Evolutionary conservation across 2,113 vertebrate species (phyloP), one percentile per base, ranked within the genome.

Genomic region (Leuciscus idus): DNA sequence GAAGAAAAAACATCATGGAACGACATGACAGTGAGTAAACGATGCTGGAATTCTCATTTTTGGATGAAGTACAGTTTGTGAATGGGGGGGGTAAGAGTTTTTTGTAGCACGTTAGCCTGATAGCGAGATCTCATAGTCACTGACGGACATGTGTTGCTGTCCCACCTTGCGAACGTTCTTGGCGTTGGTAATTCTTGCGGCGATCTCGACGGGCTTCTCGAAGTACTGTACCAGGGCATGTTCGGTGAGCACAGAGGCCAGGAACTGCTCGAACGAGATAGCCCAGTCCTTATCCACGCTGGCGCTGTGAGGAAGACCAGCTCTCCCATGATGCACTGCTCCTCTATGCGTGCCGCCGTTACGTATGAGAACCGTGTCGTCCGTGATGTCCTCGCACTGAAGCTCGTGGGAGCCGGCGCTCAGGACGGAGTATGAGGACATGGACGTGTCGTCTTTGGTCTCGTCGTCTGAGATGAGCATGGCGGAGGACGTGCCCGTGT

Each of bases 361-460:
- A 26, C 94, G 94, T 84, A 99, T 97, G 89, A 99, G 92, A 33
- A 99, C 97, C 0, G 97, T 98, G 94, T 99, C 98, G 3, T 99
- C 98, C 0, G 97, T 93, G 0, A 99, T 97, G 94, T 99, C 98
- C 93, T 99, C 98, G 0, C 97, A 99, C 82, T 98, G 98, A 89
- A 99, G 94, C 89, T 99, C 98, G 0, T 98, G 97, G 0, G 98
- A 99, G 74, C 98, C 97, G 0, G 97, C 94, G 0, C 98, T 99
- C 89, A 99, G 96, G 84, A 99, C 98, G 0, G 98, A 99, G 94
- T 99, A 99, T 0, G 98, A 99, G 1, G 98, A 99, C 96, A 99
- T 96, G 0, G 98, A 99, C 0, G 97, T 98, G 91, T 99, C 98
- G 0, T 99, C 98, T 92, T 99, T 99, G 12, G 97, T 97, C 78